Percentiles rank a stretch among this genome's conserved stretches.
These are phyloP conservation scores for Lates japonicus DNA, from an alignment of 2,797 vertebrate genomes.

Conservation along the genomic window DNA sequence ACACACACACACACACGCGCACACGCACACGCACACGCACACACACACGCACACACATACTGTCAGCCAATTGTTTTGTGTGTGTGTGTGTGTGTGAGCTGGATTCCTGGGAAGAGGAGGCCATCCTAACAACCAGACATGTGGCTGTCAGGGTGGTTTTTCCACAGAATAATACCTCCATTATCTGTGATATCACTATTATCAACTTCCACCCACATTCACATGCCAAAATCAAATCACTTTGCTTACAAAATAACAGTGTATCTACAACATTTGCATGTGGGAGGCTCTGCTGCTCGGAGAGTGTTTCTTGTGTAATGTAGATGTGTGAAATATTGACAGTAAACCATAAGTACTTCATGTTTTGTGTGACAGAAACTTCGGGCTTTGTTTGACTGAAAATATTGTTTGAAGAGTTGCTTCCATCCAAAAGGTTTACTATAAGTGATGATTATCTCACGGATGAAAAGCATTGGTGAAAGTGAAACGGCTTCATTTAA, in stretches of 20 bases:
- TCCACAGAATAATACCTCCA: conserved; percentile 35
- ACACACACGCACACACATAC: not conserved
- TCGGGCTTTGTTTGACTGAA: not conserved
- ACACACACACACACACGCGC: not conserved
- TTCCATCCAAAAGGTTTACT: not conserved
- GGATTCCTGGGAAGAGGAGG: conserved; percentile 42
- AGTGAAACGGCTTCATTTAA: not conserved
- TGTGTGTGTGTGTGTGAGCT: not conserved
- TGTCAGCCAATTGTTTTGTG: not conserved
- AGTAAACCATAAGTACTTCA: conserved; percentile 20
- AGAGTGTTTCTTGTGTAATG: not conserved
- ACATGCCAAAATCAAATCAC: conserved; percentile 3
- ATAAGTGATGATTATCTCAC: conserved; percentile 9
- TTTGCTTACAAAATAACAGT: not conserved
- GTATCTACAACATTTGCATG: not conserved
- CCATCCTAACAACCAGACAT: not conserved
- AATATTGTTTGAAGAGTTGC: too few relatives aligned
- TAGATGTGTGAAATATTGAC: conserved; percentile 31
- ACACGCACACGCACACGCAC: not conserved
- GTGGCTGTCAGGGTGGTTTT: conserved; percentile 22
- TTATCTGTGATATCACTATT: not conserved
- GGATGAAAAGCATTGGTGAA: not conserved
- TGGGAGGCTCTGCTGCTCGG: conserved; percentile 5
- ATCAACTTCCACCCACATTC: not conserved
- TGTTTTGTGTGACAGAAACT: not conserved